phyloP scores from a whole-genome alignment of 2,888 invertebrate species.

The Plusia festucae region DNA sequence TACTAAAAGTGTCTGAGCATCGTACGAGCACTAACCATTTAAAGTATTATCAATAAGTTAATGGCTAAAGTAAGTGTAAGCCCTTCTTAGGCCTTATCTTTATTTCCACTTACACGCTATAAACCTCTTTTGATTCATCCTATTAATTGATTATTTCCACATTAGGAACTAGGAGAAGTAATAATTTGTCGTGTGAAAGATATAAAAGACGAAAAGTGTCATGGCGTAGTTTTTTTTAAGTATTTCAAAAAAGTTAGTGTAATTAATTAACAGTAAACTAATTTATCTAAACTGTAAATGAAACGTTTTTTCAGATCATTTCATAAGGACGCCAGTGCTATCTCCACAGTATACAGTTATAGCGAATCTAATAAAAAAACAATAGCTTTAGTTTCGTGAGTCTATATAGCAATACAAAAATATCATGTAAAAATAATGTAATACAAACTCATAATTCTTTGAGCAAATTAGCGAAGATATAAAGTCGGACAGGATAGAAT shows the following conservation, averaged over 20 bases:
- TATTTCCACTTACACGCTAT: background rate
- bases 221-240: background rate
- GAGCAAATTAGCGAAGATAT: slow-evolving; percentile 18
- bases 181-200: background rate
- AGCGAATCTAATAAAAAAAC: too few species aligned
- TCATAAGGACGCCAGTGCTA: too few species aligned
- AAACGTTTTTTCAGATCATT: too few species aligned
- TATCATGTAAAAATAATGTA: background rate
- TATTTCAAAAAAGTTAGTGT: too few species aligned
- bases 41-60: background rate
- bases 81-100: background rate
- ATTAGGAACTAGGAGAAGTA: background rate
- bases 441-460: slow-evolving; percentile 1
- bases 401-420: too few species aligned
- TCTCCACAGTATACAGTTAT: too few species aligned
- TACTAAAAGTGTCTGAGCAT: background rate
- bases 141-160: background rate
- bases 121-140: background rate
- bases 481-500: slow-evolving; percentile 38
- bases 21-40: background rate
- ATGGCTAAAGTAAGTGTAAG: background rate
- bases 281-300: too few species aligned
- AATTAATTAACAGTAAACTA: too few species aligned
- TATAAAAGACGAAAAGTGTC: background rate
- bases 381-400: too few species aligned